Conservation (phyloP, 2,888 invertebrate genomes). For the Julus scandinavius region DNA sequence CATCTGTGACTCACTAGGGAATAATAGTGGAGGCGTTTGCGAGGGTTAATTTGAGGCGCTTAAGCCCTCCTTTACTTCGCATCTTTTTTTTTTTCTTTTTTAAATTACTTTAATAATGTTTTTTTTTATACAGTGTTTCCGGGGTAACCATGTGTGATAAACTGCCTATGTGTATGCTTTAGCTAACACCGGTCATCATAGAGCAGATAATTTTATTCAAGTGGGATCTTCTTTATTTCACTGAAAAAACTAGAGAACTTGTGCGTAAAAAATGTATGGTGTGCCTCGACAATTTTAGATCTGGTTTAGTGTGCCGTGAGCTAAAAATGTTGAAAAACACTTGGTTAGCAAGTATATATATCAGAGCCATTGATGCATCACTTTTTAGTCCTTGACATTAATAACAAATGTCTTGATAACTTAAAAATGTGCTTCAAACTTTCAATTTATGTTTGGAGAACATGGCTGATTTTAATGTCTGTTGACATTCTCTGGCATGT, state of each 20-base stretch:
- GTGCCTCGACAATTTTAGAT: too few species aligned
- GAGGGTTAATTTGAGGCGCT: constrained; percentile 23
- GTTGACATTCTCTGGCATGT: neutral
- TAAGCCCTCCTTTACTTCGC: neutral
- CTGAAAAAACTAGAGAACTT: too few species aligned
- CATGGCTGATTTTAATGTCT: neutral
- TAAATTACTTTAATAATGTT: neutral
- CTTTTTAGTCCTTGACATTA: neutral
- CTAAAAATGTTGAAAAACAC: too few species aligned
- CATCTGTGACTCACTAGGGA: constrained; percentile 28
- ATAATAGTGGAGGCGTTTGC: neutral
- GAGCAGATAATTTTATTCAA: too few species aligned
- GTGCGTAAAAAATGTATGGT: neutral
- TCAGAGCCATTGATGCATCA: constrained; percentile 9
- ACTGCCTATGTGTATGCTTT: too few species aligned
- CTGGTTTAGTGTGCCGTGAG: too few species aligned
- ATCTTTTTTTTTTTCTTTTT: neutral
- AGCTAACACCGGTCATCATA: too few species aligned
- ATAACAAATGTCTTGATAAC: neutral
- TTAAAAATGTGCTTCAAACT: neutral
- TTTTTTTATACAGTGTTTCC: neutral
- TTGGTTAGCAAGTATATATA: neutral
- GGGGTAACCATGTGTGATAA: neutral
- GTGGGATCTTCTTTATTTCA: too few species aligned
- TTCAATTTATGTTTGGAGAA: neutral